Evolutionary conservation across 2,797 vertebrate genomes (phyloP).

Genomic region (Macroramphosus scolopax): DNA sequence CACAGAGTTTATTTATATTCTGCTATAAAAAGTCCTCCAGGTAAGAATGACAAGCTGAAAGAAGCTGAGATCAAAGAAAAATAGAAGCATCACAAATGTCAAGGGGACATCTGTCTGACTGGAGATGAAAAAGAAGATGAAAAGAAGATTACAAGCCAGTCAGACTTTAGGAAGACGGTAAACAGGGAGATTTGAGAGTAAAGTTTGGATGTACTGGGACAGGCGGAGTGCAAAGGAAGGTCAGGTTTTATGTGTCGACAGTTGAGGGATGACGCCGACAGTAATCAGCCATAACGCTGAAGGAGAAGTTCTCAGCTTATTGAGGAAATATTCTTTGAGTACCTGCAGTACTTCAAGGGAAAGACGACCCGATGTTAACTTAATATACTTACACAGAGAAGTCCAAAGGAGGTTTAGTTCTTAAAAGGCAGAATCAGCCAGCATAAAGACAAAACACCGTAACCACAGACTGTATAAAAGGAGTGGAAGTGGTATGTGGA

Average conservation of each 20-base stretch:
- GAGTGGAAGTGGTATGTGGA: too few relatives aligned
- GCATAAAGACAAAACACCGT: too few relatives aligned
- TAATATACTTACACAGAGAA: too few relatives aligned
- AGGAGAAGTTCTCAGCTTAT: too few relatives aligned
- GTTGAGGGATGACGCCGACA: too few relatives aligned
- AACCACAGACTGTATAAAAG: too few relatives aligned
- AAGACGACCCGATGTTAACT: too few relatives aligned
- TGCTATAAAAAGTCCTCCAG: slow-evolving; percentile 12
- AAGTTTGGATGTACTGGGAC: slow-evolving; percentile 10
- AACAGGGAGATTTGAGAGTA: slow-evolving; percentile 2
- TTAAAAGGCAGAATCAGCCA: too few relatives aligned
- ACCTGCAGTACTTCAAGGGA: too few relatives aligned
- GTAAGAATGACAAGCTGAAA: slow-evolving; percentile 21
- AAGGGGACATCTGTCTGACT: slow-evolving; percentile 15
- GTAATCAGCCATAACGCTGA: too few relatives aligned
- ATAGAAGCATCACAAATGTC: slow-evolving; percentile 12
- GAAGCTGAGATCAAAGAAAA: slow-evolving; percentile 31
- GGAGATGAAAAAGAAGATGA: slow-evolving; percentile 16
- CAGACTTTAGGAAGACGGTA: slow-evolving; percentile 17
- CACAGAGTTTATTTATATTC: neutral
- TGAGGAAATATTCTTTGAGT: too few relatives aligned
- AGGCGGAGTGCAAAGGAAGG: slow-evolving; percentile 4
- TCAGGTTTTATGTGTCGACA: slow-evolving; percentile 1
- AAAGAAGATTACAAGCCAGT: slow-evolving; percentile 16
- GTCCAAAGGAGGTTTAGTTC: too few relatives aligned